These are phyloP conservation scores for Nematostella vectensis DNA, from an alignment of 92 coral and sea anemone species.

Conservation along the genomic window DNA sequence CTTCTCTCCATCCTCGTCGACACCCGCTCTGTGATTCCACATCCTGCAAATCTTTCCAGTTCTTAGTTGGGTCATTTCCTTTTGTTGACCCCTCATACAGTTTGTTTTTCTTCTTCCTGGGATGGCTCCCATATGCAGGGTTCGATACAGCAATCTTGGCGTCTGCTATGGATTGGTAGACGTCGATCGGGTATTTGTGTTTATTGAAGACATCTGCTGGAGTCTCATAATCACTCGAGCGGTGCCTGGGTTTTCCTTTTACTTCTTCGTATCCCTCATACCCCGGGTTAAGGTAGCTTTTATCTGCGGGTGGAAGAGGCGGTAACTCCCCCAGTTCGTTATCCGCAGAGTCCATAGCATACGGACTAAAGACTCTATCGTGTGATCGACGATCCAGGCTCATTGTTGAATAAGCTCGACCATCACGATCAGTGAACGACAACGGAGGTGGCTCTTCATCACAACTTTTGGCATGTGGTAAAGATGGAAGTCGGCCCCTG, in stretches of 20 bases:
- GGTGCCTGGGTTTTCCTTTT: conserved; percentile 1
- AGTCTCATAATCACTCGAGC: neutral
- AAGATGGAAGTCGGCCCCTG: no score
- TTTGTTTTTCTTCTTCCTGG: conserved; percentile 15
- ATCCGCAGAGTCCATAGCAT: conserved; percentile 12
- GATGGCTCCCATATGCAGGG: conserved; percentile 2
- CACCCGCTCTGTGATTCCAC: neutral
- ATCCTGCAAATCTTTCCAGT: neutral
- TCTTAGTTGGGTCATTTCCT: conserved; percentile 5
- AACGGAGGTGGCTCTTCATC: neutral
- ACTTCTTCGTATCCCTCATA: conserved; percentile 10
- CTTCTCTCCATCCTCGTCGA: neutral
- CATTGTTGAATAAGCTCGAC: conserved; percentile 1
- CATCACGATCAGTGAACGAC: neutral
- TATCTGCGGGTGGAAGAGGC: neutral
- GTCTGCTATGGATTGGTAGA: conserved; percentile 16
- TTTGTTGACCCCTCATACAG: conserved; percentile 19
- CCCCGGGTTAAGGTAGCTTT: conserved; percentile 6
- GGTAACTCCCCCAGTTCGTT: neutral
- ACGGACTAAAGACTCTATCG: conserved; percentile 11
- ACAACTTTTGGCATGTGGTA: no score
- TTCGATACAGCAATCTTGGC: neutral
- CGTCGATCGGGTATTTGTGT: conserved; percentile 1
- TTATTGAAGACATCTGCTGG: neutral
- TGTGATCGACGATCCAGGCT: conserved; percentile 2